Conservation (phyloP, 2,113 vertebrate genomes). For the Odontophorus gujanensis region DNA sequence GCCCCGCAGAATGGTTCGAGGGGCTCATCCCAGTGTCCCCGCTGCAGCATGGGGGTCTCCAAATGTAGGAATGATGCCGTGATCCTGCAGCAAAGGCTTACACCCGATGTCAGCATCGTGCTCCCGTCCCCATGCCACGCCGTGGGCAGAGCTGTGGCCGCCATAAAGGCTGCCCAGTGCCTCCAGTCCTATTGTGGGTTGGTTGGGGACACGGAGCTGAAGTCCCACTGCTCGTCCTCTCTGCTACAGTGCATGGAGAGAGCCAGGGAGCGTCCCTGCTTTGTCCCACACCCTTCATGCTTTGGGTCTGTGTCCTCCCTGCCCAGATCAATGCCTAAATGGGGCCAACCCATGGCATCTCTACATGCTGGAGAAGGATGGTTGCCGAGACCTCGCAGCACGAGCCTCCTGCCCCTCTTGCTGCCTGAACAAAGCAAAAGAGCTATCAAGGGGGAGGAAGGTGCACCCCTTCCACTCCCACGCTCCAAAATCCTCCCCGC, state of each 20-base stretch:
- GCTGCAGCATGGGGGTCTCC: background rate
- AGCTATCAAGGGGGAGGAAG: background rate
- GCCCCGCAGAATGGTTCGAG: accelerated
- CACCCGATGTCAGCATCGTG: accelerated
- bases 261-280: background rate
- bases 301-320: accelerated
- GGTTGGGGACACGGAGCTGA: background rate
- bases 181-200: background rate
- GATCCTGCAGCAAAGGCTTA: background rate
- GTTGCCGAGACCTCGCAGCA: background rate
- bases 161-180: background rate
- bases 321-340: accelerated
- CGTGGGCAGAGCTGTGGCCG: accelerated
- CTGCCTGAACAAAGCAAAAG: background rate
- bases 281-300: background rate
- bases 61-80: accelerated
- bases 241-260: background rate
- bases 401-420: background rate
- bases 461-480: background rate
- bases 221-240: background rate
- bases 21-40: background rate
- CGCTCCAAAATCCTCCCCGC: background rate
- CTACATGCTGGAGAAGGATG: background rate
- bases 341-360: accelerated
- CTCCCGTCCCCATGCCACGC: accelerated